Conservation (phyloP, 2,888 invertebrate genomes). For the Eugnorisma glareosa region DNA sequence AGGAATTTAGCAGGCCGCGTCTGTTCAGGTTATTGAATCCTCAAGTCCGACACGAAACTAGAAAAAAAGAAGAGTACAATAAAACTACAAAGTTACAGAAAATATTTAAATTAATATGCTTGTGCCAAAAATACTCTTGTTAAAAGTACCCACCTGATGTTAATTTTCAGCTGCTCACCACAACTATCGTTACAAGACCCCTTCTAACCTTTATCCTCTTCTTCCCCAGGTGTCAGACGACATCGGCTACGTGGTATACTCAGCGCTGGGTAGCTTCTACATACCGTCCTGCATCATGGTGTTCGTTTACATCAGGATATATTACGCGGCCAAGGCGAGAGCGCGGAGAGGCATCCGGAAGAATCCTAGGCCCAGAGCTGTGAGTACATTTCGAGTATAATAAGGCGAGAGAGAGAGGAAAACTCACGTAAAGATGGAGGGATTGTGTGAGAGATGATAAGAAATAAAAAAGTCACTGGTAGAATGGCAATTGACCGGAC, state of each 20-base stretch:
- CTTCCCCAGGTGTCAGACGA: constrained; percentile 96
- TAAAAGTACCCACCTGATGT: neutral
- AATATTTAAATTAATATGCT: neutral
- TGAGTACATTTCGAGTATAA: constrained; percentile 48
- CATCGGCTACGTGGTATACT: constrained; percentile 99
- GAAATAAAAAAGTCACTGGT: no score
- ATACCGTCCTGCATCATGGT: constrained; percentile 99
- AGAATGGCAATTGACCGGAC: neutral
- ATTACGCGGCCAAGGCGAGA: constrained; percentile 98
- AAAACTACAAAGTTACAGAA: neutral
- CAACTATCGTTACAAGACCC: neutral
- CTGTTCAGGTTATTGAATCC: neutral
- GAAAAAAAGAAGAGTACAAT: neutral
- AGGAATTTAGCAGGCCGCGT: no score
- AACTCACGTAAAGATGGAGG: neutral
- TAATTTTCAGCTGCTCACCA: neutral
- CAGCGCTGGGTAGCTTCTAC: constrained; percentile 99
- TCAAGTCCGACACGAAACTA: neutral
- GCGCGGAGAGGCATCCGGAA: constrained; percentile 97
- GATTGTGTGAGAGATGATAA: neutral
- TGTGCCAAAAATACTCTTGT: neutral
- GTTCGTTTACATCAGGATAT: constrained; percentile 99
- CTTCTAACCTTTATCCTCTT: constrained; percentile 49
- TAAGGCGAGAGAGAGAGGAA: neutral
- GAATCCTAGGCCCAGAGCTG: constrained; percentile 92